Conservation (phyloP, 1,140 invertebrate species). For the Macrocentrus cingulum region DNA sequence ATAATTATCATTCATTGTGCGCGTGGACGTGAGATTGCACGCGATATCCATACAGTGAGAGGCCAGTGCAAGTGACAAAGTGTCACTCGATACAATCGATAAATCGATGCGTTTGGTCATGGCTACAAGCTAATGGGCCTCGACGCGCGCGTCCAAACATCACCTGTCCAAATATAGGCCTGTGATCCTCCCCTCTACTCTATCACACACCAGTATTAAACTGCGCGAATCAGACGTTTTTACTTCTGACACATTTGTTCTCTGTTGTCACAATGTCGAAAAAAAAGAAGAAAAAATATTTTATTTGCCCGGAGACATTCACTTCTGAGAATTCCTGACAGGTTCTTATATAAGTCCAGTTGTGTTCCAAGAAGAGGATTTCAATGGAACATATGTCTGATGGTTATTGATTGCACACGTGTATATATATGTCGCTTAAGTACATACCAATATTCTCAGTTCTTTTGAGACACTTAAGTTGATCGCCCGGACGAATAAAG, state of each 20-base stretch:
- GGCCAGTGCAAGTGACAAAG: constrained; percentile 22
- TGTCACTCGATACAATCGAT: constrained; percentile 16
- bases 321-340: constrained; percentile 16
- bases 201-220: neutral
- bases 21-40: too few species aligned
- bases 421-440: neutral
- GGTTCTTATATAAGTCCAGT: neutral
- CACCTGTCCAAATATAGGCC: constrained; percentile 23
- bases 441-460: neutral
- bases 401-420: neutral
- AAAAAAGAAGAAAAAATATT: neutral
- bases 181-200: neutral
- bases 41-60: too few species aligned
- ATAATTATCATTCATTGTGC: too few species aligned
- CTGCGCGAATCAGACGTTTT: constrained; percentile 10
- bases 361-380: neutral
- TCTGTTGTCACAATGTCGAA: neutral
- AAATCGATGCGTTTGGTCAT: constrained; percentile 21
- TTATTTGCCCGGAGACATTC: neutral
- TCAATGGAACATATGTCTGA: neutral
- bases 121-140: neutral
- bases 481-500: neutral
- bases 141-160: neutral
- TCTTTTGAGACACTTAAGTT: constrained; percentile 9
- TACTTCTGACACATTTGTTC: constrained; percentile 19